Percentiles rank a stretch among this genome's conserved stretches.
These are phyloP conservation scores for Cotesia chilonis DNA, from an alignment of 1,140 invertebrate species.

Conservation along the genomic window DNA sequence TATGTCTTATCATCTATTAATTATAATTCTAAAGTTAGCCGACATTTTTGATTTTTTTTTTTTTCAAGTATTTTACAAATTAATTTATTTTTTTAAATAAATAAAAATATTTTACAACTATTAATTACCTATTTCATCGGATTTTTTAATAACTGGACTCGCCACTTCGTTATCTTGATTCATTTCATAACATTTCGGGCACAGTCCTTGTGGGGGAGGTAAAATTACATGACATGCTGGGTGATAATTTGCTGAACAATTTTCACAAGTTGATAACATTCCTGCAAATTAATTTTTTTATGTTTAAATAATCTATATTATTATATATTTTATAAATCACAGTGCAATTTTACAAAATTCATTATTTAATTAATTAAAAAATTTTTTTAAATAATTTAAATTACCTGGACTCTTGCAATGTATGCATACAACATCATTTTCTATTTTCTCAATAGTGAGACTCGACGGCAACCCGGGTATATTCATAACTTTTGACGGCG, in stretches of 20 bases:
- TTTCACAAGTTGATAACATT: conserved; percentile 63
- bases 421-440: conserved; percentile 61
- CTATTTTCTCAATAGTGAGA: conserved; percentile 57
- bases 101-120: conserved; percentile 3
- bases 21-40: no score
- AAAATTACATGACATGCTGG: conserved; percentile 63
- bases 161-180: conserved; percentile 31
- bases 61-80: no score
- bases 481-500: conserved; percentile 55
- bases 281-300: conserved; percentile 47
- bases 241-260: conserved; percentile 66
- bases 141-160: conserved; percentile 43
- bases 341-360: no score
- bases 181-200: conserved; percentile 54
- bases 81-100: no score
- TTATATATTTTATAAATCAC: no score
- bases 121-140: conserved; percentile 55
- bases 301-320: conserved; percentile 17
- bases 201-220: conserved; percentile 51
- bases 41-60: no score
- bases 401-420: conserved; percentile 64
- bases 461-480: conserved; percentile 59
- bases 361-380: conserved; percentile 34
- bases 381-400: background rate
- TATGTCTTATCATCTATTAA: no score